These are phyloP conservation scores for Onychomys torridus DNA, from an alignment of 2,797 vertebrate genomes.

Conservation along the genomic window DNA sequence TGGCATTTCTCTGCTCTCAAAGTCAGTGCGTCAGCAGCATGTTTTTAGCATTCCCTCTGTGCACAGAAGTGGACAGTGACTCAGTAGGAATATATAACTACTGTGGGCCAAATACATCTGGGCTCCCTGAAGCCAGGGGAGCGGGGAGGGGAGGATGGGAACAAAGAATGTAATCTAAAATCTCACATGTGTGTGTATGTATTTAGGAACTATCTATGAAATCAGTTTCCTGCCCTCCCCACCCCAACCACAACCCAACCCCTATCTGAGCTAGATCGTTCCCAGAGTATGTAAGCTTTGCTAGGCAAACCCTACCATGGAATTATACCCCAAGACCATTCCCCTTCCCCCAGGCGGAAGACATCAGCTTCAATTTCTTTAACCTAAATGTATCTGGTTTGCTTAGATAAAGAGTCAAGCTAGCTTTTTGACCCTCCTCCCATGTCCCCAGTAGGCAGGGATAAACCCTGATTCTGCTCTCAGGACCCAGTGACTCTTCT, in stretches of 20 bases:
- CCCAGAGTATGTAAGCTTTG: background rate
- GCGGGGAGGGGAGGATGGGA: no score
- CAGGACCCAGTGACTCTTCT: background rate
- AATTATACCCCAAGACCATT: background rate
- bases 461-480: background rate
- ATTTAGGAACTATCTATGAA: background rate
- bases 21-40: constrained; percentile 52
- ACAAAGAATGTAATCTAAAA: background rate
- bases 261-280: background rate
- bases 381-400: background rate
- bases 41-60: constrained; percentile 54
- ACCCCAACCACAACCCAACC: no score
- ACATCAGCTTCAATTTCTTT: background rate
- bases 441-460: background rate
- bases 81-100: background rate
- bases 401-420: background rate
- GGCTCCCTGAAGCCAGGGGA: background rate
- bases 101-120: background rate
- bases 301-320: background rate
- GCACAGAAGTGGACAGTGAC: background rate
- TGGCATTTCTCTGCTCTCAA: constrained; percentile 56
- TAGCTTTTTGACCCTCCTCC: background rate
- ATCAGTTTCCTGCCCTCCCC: background rate
- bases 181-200: background rate
- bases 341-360: no score